A percentile compares a stretch with the other conserved stretches of the same genome.
Conservation (phyloP, 2,113 vertebrate species). For the Melanotaenia duboulayi region DNA sequence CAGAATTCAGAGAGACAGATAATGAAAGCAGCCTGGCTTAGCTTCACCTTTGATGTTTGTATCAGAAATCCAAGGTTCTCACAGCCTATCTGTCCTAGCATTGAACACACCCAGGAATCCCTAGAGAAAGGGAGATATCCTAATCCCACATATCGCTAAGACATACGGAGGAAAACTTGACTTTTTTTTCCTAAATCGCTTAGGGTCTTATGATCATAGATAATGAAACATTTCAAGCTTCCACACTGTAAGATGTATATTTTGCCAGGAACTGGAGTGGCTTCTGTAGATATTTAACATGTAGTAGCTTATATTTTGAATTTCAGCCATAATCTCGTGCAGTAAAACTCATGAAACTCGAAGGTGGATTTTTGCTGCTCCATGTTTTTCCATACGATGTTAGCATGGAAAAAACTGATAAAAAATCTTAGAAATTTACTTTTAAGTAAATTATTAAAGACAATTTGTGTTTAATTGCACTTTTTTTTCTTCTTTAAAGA, state of each 20-base stretch:
- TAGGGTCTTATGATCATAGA: slow-evolving; percentile 28
- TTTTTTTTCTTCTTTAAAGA: slow-evolving; percentile 3
- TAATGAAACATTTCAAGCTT: slow-evolving; percentile 48
- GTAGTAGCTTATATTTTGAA: slow-evolving; percentile 23
- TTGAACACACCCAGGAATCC: slow-evolving; percentile 60
- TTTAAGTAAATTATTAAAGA: not conserved
- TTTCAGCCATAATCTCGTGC: slow-evolving; percentile 11
- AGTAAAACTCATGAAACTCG: slow-evolving; percentile 10
- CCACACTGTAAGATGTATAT: slow-evolving; percentile 30
- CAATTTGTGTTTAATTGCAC: not conserved
- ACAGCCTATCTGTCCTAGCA: slow-evolving; percentile 74
- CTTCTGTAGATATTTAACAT: slow-evolving; percentile 44
- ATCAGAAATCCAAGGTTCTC: slow-evolving; percentile 69
- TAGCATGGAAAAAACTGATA: not conserved
- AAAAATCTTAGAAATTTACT: too few relatives aligned
- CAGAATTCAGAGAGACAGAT: slow-evolving; percentile 34
- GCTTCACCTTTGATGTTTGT: slow-evolving; percentile 75
- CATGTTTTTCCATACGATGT: not conserved
- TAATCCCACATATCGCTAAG: slow-evolving; percentile 58
- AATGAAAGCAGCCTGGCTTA: slow-evolving; percentile 67
- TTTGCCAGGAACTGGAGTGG: slow-evolving; percentile 28
- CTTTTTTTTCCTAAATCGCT: slow-evolving; percentile 12
- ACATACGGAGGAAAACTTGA: slow-evolving; percentile 30
- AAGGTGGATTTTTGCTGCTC: not conserved
- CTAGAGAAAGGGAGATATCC: slow-evolving; percentile 56